Evolutionary conservation across 2,888 invertebrate genomes (phyloP).

Genomic region (Dasypolia templi): DNA sequence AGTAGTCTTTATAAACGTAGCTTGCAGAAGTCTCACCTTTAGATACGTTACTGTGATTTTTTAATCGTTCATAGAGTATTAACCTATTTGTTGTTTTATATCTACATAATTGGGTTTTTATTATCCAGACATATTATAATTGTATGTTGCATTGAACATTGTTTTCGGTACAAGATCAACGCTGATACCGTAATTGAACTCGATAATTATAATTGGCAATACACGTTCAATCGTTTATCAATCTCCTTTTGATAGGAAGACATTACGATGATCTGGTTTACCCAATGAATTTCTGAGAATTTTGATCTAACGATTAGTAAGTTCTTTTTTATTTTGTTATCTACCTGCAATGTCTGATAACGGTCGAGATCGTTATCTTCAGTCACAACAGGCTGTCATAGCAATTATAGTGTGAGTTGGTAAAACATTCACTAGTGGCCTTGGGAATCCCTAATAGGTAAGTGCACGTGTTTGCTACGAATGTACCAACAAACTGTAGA

Average conservation of each 20-base stretch:
- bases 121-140: conserved; percentile 14
- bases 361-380: conserved; percentile 49
- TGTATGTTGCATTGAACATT: conserved; percentile 39
- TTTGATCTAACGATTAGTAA: conserved; percentile 37
- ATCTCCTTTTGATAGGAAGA: conserved; percentile 47
- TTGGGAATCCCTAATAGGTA: conserved; percentile 1
- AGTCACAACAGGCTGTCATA: conserved; percentile 36
- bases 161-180: conserved; percentile 53
- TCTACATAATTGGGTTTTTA: conserved; percentile 26
- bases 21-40: neutral
- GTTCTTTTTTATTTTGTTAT: conserved; percentile 41
- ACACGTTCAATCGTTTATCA: conserved; percentile 57
- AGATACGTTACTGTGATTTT: neutral
- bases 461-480: neutral
- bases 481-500: neutral
- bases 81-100: conserved; percentile 22
- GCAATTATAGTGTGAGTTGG: conserved; percentile 28
- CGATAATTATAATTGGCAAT: conserved; percentile 64
- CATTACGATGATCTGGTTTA: conserved; percentile 37
- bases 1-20: neutral
- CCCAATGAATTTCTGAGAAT: conserved; percentile 51
- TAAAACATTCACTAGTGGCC: neutral
- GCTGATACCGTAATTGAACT: conserved; percentile 61
- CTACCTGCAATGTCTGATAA: conserved; percentile 42
- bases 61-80: neutral